phyloP scores from a whole-genome alignment of 2,113 vertebrate genomes.

The Clarias batrachus region DNA sequence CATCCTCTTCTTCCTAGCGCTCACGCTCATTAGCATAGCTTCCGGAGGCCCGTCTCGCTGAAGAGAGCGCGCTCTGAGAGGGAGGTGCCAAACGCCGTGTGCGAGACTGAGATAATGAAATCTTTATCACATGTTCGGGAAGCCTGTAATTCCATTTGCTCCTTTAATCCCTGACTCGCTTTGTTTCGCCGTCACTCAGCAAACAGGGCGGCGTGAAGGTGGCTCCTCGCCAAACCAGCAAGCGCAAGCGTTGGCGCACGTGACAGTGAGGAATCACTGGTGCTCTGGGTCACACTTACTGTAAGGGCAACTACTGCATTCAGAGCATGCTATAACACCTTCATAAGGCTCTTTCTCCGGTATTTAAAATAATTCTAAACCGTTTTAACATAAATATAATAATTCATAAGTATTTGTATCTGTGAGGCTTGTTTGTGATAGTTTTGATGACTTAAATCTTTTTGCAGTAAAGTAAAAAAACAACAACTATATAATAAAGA shows the following conservation, averaged over 20 bases:
- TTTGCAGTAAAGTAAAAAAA: too few relatives aligned
- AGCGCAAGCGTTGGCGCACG: neutral
- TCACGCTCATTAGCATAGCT: conserved; percentile 27
- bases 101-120: conserved; percentile 57
- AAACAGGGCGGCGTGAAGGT: conserved; percentile 15
- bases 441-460: neutral
- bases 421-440: too few relatives aligned
- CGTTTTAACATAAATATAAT: too few relatives aligned
- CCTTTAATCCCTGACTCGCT: conserved; percentile 50
- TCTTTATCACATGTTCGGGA: conserved; percentile 56
- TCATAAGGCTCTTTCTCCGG: neutral
- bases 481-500: too few relatives aligned
- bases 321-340: neutral
- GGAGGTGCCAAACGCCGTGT: conserved; percentile 44
- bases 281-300: neutral
- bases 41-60: conserved; percentile 27
- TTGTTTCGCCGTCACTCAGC: conserved; percentile 45
- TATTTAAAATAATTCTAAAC: too few relatives aligned
- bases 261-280: neutral
- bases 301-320: too few relatives aligned
- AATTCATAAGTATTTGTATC: too few relatives aligned
- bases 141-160: conserved; percentile 60
- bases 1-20: neutral
- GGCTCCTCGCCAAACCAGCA: neutral
- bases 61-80: conserved; percentile 36